Conservation (phyloP, 2,113 vertebrate genomes). For the Salminus brasiliensis region DNA sequence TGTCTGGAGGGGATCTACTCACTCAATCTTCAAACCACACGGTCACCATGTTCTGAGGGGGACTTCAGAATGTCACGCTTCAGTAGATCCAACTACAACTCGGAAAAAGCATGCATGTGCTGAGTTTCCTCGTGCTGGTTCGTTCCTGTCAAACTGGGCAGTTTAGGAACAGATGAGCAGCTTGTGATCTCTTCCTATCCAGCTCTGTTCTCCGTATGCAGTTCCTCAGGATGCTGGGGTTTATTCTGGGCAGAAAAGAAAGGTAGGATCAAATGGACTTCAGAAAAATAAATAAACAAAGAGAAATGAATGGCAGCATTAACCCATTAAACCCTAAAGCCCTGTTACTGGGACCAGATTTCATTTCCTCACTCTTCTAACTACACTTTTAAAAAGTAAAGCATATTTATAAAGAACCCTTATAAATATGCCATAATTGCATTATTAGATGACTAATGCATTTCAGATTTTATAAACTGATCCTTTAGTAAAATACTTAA, state of each 20-base stretch:
- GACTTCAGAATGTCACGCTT: background rate
- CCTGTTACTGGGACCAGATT: too few species aligned
- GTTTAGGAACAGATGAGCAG: constrained; percentile 14
- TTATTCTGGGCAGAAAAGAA: background rate
- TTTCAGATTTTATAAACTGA: too few species aligned
- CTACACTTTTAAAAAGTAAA: too few species aligned
- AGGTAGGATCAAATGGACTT: too few species aligned
- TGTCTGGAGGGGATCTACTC: constrained; percentile 25
- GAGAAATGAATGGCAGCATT: background rate
- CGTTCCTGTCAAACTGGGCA: background rate
- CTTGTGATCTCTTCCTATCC: constrained; percentile 7
- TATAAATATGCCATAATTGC: too few species aligned
- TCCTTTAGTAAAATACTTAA: background rate
- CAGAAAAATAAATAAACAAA: background rate
- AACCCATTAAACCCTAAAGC: too few species aligned
- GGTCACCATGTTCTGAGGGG: constrained; percentile 12
- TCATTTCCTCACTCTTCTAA: too few species aligned
- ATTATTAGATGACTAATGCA: too few species aligned
- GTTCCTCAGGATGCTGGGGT: background rate
- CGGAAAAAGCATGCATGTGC: constrained; percentile 4
- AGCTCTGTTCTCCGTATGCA: too few species aligned
- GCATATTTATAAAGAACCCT: too few species aligned
- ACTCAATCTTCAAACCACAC: constrained; percentile 23
- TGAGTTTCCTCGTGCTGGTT: background rate
- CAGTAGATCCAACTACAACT: background rate